phyloP scores from a whole-genome alignment of 2,797 vertebrate species.

The Clarias laeviceps region DNA sequence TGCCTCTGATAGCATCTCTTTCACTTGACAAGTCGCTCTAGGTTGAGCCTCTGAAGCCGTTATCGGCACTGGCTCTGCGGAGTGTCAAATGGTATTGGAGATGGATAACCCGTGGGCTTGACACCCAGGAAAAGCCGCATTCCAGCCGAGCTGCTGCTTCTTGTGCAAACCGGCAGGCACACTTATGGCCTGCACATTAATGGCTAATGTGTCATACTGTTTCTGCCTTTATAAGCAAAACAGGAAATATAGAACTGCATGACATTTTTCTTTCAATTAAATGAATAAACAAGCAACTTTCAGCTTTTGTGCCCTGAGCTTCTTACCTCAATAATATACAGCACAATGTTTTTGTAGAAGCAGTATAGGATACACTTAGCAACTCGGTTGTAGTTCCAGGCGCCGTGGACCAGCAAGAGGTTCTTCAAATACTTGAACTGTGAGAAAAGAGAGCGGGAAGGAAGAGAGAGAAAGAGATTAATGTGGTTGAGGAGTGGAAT shows the following conservation, averaged over 20 bases:
- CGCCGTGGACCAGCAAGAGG: conserved; percentile 85
- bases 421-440: conserved; percentile 91
- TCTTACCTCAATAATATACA: conserved; percentile 89
- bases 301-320: not conserved
- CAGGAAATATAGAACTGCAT: not conserved
- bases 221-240: not conserved
- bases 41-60: conserved; percentile 65
- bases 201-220: not conserved
- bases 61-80: conserved; percentile 67
- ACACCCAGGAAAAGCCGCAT: conserved; percentile 42
- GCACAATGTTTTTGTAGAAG: conserved; percentile 91
- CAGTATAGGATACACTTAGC: conserved; percentile 89
- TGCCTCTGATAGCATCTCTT: conserved; percentile 71
- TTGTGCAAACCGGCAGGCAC: not conserved
- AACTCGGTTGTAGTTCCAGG: conserved; percentile 89
- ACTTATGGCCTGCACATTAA: not conserved
- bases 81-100: conserved; percentile 67
- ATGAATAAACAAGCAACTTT: not conserved
- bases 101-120: conserved; percentile 42
- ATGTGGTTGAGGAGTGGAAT: not conserved
- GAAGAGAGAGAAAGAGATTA: not conserved
- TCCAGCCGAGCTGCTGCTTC: conserved; percentile 9
- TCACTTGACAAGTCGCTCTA: conserved; percentile 66
- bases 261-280: not conserved
- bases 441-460: conserved; percentile 57